Percentiles rank a stretch among this genome's conserved stretches.
These are phyloP conservation scores for Rhodeus uyekii DNA, from an alignment of 2,797 vertebrate species.

Conservation along the genomic window DNA sequence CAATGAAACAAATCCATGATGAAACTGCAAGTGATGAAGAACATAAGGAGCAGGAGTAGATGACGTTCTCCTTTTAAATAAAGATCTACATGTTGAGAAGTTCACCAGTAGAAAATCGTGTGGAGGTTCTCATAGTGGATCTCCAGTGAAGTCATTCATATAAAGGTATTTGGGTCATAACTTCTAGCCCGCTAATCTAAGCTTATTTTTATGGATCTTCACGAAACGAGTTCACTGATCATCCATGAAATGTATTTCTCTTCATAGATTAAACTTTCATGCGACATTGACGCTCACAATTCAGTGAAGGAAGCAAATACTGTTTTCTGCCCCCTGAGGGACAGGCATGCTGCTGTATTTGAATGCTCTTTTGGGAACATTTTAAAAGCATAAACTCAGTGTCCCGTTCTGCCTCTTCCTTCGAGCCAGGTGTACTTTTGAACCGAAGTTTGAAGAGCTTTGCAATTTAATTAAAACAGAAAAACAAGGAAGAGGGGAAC, in stretches of 20 bases:
- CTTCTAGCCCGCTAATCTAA: slow-evolving; percentile 9
- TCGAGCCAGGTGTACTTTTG: slow-evolving; percentile 20
- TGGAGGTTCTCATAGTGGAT: not conserved
- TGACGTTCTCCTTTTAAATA: not conserved
- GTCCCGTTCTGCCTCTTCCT: not conserved
- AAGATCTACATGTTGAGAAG: not conserved
- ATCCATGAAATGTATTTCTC: slow-evolving; percentile 64
- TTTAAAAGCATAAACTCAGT: slow-evolving; percentile 32
- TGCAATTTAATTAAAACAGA: not conserved
- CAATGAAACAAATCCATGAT: slow-evolving; percentile 42
- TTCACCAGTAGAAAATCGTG: not conserved
- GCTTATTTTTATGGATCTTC: slow-evolving; percentile 4
- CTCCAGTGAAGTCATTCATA: slow-evolving; percentile 7
- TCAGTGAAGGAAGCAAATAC: slow-evolving; percentile 68
- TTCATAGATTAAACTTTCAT: slow-evolving; percentile 69
- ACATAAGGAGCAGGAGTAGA: slow-evolving; percentile 29
- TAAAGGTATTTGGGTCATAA: slow-evolving; percentile 20
- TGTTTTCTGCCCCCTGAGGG: slow-evolving; percentile 57
- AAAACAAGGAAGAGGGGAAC: not conserved
- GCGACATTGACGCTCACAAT: slow-evolving; percentile 73
- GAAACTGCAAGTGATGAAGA: slow-evolving; percentile 37
- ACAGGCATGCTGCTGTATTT: slow-evolving; percentile 39
- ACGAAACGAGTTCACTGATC: slow-evolving; percentile 45
- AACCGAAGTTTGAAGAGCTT: slow-evolving; percentile 27
- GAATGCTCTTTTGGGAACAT: slow-evolving; percentile 50